phyloP scores from a whole-genome alignment of 2,113 vertebrate species.

The Clarias macrocephalus region DNA sequence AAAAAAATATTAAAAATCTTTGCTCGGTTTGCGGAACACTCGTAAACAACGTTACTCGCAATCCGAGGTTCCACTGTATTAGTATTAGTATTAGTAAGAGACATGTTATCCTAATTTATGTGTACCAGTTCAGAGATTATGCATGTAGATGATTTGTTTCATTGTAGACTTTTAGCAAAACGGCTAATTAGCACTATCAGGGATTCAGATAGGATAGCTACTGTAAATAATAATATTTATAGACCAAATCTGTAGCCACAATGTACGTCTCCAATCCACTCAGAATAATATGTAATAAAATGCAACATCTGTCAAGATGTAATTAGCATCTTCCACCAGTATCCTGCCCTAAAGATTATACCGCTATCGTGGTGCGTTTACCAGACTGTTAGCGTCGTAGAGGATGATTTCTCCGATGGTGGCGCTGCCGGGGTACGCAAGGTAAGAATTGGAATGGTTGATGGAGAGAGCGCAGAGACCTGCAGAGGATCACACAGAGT shows the following conservation, averaged over 20 bases:
- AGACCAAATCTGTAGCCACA: background rate
- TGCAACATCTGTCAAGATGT: background rate
- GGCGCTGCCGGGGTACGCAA: slow-evolving; percentile 87
- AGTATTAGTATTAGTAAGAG: background rate
- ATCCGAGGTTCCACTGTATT: too few species aligned
- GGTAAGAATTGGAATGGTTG: slow-evolving; percentile 87
- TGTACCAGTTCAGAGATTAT: background rate
- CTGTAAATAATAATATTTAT: background rate
- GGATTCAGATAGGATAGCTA: background rate
- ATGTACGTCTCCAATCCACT: background rate
- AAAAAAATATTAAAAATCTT: too few species aligned
- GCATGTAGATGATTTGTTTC: background rate
- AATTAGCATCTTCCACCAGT: background rate
- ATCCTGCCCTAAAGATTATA: background rate
- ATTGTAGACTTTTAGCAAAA: background rate
- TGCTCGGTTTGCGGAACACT: too few species aligned
- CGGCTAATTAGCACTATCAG: background rate
- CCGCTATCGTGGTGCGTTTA: slow-evolving; percentile 54
- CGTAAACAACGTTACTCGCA: too few species aligned
- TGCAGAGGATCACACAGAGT: slow-evolving; percentile 17
- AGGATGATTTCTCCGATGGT: slow-evolving; percentile 88
- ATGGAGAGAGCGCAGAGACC: slow-evolving; percentile 84
- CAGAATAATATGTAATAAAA: background rate
- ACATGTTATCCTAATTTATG: background rate
- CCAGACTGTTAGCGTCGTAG: slow-evolving; percentile 88